Evolutionary conservation across 64 coral and sea anemone species (phyloP).

Genomic region (Catalaphyllia jardinei): DNA sequence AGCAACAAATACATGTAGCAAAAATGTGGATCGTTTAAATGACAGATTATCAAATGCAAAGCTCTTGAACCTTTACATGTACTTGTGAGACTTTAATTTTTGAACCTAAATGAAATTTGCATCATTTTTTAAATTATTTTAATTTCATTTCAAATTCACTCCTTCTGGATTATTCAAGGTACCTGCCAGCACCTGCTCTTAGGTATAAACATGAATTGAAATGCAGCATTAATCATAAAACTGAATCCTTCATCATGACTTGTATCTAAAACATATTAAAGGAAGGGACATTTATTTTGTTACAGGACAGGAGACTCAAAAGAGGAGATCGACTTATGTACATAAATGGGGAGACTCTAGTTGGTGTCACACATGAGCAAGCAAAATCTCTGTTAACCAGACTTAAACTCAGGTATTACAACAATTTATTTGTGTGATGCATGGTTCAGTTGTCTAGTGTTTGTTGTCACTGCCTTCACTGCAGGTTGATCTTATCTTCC

Average conservation of each 20-base stretch:
- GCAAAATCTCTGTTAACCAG: constrained; percentile 85
- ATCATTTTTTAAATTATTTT: background rate
- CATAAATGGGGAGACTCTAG: constrained; percentile 76
- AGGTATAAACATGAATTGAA: constrained; percentile 1
- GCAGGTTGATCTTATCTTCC: no score
- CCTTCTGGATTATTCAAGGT: background rate
- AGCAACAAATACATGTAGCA: background rate
- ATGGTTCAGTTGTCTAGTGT: background rate
- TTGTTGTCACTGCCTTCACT: background rate
- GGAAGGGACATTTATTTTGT: background rate
- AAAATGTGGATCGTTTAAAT: background rate
- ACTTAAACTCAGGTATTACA: constrained; percentile 74
- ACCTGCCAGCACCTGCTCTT: constrained; percentile 26
- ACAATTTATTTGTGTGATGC: background rate
- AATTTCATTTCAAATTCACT: constrained; percentile 12
- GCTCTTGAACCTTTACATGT: background rate
- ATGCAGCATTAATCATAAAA: background rate
- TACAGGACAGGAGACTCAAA: constrained; percentile 63
- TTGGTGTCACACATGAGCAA: constrained; percentile 89
- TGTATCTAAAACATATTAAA: background rate
- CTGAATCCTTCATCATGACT: background rate
- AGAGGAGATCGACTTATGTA: constrained; percentile 69
- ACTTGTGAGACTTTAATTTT: background rate
- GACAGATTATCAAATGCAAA: background rate
- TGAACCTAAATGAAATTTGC: background rate